Conservation (phyloP, 37 sponge, comb jelly and placozoan genomes). For the Halichondria panicea region DNA sequence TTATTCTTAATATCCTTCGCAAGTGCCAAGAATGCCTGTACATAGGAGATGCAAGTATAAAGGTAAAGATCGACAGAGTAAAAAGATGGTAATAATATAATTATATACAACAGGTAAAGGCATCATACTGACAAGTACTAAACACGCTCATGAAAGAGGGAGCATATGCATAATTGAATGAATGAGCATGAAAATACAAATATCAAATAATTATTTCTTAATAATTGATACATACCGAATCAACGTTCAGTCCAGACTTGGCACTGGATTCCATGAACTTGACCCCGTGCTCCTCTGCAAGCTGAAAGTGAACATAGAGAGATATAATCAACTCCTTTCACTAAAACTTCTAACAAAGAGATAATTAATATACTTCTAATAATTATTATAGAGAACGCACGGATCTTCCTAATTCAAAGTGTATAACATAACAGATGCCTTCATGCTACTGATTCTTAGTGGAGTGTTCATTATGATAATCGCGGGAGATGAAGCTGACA, state of each 20-base stretch:
- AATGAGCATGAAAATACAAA: background rate
- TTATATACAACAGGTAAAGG: background rate
- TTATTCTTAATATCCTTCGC: conserved; percentile 97
- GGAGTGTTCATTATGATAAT: too few relatives aligned
- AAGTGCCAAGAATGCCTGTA: conserved; percentile 86
- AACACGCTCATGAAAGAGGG: too few relatives aligned
- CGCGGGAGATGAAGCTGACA: too few relatives aligned
- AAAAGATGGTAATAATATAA: background rate
- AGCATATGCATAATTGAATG: conserved; percentile 1
- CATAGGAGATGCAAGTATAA: background rate
- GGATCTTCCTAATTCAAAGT: too few relatives aligned
- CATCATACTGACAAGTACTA: too few relatives aligned
- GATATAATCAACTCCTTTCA: too few relatives aligned
- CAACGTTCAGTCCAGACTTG: conserved; percentile 91
- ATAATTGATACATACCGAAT: conserved; percentile 57
- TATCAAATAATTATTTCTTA: background rate
- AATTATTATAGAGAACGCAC: too few relatives aligned
- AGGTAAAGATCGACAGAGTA: background rate
- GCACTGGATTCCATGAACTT: conserved; percentile 99
- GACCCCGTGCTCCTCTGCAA: conserved; percentile 94
- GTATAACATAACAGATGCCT: too few relatives aligned
- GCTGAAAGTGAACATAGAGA: conserved; percentile 26
- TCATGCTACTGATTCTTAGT: too few relatives aligned
- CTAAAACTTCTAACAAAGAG: too few relatives aligned
- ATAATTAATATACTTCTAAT: too few relatives aligned